These are phyloP conservation scores for Oryzias dopingdopingensis DNA, from an alignment of 2,797 vertebrate genomes.

Conservation along the genomic window DNA sequence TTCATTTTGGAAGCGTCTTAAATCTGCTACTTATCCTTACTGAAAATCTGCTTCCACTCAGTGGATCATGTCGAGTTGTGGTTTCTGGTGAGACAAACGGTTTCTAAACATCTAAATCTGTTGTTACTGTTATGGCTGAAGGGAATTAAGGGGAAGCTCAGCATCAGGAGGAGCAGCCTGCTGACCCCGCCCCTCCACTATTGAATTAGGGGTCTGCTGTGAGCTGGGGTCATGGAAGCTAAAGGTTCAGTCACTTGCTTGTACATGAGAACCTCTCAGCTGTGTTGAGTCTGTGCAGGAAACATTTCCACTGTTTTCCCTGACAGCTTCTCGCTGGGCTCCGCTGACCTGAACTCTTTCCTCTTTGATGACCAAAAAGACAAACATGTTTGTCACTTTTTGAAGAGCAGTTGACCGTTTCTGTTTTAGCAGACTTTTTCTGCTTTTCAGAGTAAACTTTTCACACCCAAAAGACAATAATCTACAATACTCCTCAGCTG, in stretches of 20 bases:
- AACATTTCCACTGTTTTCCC: too few species aligned
- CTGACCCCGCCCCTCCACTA: slow-evolving; percentile 10
- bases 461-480: too few species aligned
- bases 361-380: too few species aligned
- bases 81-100: slow-evolving; percentile 23
- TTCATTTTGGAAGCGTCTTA: slow-evolving; percentile 30
- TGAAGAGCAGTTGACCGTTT: too few species aligned
- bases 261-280: slow-evolving; percentile 54
- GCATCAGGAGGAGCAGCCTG: slow-evolving; percentile 13
- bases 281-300: slow-evolving; percentile 31
- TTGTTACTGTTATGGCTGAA: slow-evolving; percentile 45
- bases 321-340: too few species aligned
- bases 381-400: too few species aligned
- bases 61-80: slow-evolving; percentile 19
- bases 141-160: slow-evolving; percentile 29
- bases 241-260: slow-evolving; percentile 70
- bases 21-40: slow-evolving; percentile 5
- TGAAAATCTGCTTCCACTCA: slow-evolving; percentile 28
- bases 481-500: too few species aligned
- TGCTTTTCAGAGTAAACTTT: too few species aligned
- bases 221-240: slow-evolving; percentile 63
- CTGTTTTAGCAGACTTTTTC: too few species aligned
- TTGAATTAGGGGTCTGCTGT: slow-evolving; percentile 41
- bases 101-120: slow-evolving; percentile 28
- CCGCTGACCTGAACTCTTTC: too few species aligned